Conservation (phyloP, 2,113 vertebrate species). For the Varanus salvator region DNA sequence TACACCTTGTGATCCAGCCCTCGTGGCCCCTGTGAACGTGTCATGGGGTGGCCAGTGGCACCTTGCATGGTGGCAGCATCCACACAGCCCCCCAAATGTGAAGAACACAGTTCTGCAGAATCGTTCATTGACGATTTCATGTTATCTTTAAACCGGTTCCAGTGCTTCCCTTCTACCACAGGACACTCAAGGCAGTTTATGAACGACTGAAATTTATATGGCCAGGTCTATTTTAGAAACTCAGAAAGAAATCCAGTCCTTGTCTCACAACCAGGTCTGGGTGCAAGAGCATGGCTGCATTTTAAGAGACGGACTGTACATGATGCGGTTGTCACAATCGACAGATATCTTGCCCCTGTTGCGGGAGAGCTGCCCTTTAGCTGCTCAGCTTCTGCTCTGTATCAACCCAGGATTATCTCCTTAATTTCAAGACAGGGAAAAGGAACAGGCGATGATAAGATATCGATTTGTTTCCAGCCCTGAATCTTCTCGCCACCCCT, state of each 20-base stretch:
- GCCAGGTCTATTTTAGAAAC: neutral
- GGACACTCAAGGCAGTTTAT: neutral
- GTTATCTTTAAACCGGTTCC: neutral
- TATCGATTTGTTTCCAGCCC: conserved; percentile 9
- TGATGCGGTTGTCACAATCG: too few relatives aligned
- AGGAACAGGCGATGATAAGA: neutral
- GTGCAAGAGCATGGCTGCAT: neutral
- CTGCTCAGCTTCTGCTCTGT: neutral
- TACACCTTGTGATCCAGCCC: too few relatives aligned
- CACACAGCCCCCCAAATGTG: neutral
- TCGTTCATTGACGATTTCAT: neutral
- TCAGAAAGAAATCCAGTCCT: neutral
- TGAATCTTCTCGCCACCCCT: neutral
- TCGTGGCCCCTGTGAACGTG: too few relatives aligned
- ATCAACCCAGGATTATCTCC: neutral
- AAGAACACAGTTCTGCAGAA: neutral
- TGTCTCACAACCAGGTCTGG: neutral
- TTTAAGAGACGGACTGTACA: neutral
- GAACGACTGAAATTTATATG: neutral
- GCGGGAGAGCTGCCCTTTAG: neutral
- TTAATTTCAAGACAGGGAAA: neutral
- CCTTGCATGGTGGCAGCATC: neutral
- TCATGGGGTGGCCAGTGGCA: neutral
- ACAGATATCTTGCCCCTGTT: neutral
- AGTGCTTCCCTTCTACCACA: neutral